Evolutionary conservation across 2,797 vertebrate species (phyloP).

Genomic region (Holocentrus rufus): DNA sequence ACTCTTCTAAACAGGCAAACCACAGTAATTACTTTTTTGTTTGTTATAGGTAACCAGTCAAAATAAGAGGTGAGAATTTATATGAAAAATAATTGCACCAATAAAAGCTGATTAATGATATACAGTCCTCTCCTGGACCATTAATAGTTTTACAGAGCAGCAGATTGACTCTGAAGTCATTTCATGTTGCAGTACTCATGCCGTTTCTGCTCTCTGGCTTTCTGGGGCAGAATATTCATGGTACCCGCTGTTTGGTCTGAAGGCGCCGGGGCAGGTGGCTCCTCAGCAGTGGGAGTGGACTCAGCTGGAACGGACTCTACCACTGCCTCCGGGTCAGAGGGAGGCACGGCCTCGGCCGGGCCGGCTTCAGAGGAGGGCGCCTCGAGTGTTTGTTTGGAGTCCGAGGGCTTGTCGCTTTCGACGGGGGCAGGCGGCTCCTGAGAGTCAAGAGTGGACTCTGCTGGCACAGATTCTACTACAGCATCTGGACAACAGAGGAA

Average conservation of each 20-base stretch:
- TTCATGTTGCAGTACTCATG: no score
- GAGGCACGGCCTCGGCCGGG: background rate
- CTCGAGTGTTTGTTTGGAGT: constrained; percentile 35
- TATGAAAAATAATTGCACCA: no score
- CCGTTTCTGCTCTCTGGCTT: background rate
- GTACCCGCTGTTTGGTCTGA: constrained; percentile 56
- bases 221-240: background rate
- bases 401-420: constrained; percentile 30
- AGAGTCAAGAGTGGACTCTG: constrained; percentile 19
- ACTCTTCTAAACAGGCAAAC: no score
- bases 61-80: no score
- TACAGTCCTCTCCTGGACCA: no score
- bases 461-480: constrained; percentile 25
- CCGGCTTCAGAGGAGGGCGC: constrained; percentile 4
- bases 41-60: no score
- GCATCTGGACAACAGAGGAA: constrained; percentile 32
- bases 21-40: no score
- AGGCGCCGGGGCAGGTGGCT: constrained; percentile 14
- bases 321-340: constrained; percentile 8
- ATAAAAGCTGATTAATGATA: no score
- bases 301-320: constrained; percentile 3
- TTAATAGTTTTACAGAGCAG: no score
- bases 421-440: constrained; percentile 34
- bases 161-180: no score
- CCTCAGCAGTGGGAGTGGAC: constrained; percentile 24